Evolutionary conservation across 2,888 invertebrate species (phyloP).

Genomic region (Meteorus colon): DNA sequence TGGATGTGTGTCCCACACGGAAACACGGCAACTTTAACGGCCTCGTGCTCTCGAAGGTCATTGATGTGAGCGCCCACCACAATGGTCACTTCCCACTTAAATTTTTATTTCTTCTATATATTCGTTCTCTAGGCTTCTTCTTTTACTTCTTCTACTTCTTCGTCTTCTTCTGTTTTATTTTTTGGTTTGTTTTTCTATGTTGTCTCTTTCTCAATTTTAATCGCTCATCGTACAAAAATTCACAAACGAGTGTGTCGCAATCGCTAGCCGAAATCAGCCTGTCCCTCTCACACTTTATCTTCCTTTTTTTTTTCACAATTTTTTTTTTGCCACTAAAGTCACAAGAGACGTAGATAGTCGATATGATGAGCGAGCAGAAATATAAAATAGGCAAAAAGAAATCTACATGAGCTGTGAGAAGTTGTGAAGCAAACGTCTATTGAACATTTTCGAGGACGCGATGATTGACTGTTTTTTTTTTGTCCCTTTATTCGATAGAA

Average conservation of each 20-base stretch:
- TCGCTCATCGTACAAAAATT: conserved; percentile 26
- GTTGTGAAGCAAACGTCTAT: not conserved
- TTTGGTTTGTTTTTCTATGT: not conserved
- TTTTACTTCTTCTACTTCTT: not conserved
- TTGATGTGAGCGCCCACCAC: conserved; percentile 36
- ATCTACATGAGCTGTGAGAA: not conserved
- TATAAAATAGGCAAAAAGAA: not conserved
- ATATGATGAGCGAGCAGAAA: conserved; percentile 5
- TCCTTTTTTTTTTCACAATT: not conserved
- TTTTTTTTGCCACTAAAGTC: not conserved
- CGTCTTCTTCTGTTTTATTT: not conserved
- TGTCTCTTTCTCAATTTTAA: conserved; percentile 7
- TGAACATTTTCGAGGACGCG: not conserved
- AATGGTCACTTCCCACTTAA: conserved; percentile 33
- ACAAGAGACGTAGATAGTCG: conserved; percentile 18
- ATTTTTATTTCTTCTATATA: conserved; percentile 9
- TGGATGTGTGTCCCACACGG: conserved; percentile 42
- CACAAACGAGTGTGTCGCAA: conserved; percentile 37
- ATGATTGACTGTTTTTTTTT: not conserved
- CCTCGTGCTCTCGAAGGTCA: conserved; percentile 54
- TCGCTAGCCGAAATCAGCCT: conserved; percentile 11
- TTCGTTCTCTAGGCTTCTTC: conserved; percentile 7
- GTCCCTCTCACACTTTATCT: not conserved
- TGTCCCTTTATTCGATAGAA: not conserved
- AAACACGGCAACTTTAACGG: conserved; percentile 42